Base-by-base conservation (phyloP, 2,113 vertebrate genomes). In the Circaetus cinerascens region DNA sequence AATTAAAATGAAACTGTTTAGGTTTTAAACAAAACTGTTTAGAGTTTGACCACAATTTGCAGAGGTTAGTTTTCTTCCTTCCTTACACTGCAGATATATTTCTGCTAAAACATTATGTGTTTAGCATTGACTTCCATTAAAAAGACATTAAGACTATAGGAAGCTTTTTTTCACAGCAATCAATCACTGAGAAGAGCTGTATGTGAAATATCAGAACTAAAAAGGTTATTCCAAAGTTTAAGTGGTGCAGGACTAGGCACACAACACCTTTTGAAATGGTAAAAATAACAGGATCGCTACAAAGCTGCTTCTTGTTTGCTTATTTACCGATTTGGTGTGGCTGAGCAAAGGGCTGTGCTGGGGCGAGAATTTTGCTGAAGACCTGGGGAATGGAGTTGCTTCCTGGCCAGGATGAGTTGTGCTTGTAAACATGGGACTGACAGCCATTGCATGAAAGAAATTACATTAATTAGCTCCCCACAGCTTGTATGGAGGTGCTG, bases 111-210 rank as follows among this genome's bases (percentile, higher is more conserved):
- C 10, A 0, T 71, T 71, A 60, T 3, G 7, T 60, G 29, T 82
- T 94, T 88, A 95, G 62, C 62, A 94, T 69, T 76, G 90, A 86
- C 57, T 86, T 57, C 74, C 55, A 90, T 41, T 90, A 86, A 79
- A 95, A 93, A 53, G 25, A 76, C 53, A 45, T 86, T 76, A 75
- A 27, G 78, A 20, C 9, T 23, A 34, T 41, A 56, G 53, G 45
- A 66, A 71, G 30, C 10, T 29, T 34, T 62, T 81, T 53, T 94
- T 53, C 66, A 30, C 34, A 36, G 40, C 69, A 50, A 18, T 59
- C 64, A 50, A 14, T 86, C 2, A 4, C 67, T 78, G 41, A 55
- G 57, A 72, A 69, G 73, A 82, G 30, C 59, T 66, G 3, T 21
- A 14, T 88, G 25, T 73, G 74, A 78, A 73, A n/a, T 26, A 91